Conservation (phyloP, 2,113 vertebrate species). For the Strix aluco region DNA sequence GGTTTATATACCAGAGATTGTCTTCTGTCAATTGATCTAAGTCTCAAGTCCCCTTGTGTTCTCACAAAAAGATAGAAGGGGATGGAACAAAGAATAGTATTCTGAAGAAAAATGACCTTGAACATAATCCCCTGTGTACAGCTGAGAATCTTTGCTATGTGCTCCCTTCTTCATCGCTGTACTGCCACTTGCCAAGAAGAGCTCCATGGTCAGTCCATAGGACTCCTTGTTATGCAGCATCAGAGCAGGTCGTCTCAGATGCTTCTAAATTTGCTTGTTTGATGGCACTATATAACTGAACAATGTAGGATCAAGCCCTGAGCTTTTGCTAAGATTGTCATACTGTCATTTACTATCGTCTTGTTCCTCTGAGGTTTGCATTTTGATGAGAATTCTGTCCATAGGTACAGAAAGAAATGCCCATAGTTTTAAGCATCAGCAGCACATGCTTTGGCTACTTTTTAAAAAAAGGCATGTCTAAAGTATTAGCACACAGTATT, state of each 20-base stretch:
- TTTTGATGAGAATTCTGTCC: not conserved
- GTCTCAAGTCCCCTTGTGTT: not conserved
- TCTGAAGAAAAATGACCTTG: not conserved
- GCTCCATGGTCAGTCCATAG: accelerated
- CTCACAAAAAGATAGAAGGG: not conserved
- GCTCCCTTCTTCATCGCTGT: not conserved
- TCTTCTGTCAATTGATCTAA: not conserved
- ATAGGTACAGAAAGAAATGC: not conserved
- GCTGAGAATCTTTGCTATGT: not conserved
- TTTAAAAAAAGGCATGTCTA: not conserved
- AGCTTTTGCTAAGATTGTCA: not conserved
- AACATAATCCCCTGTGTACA: not conserved
- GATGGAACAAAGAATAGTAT: not conserved
- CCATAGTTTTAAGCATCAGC: not conserved
- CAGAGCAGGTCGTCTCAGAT: not conserved
- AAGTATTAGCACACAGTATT: not conserved
- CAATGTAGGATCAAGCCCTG: not conserved
- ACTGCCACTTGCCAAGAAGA: not conserved
- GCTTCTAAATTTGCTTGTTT: not conserved
- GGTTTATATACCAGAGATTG: not conserved
- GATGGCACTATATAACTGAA: not conserved
- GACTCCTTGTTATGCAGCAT: not conserved
- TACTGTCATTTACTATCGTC: not conserved
- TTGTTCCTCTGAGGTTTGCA: not conserved
- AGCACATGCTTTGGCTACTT: not conserved